Base-by-base conservation (phyloP, 2,113 vertebrate genomes). In the Heterocephalus glaber region DNA sequence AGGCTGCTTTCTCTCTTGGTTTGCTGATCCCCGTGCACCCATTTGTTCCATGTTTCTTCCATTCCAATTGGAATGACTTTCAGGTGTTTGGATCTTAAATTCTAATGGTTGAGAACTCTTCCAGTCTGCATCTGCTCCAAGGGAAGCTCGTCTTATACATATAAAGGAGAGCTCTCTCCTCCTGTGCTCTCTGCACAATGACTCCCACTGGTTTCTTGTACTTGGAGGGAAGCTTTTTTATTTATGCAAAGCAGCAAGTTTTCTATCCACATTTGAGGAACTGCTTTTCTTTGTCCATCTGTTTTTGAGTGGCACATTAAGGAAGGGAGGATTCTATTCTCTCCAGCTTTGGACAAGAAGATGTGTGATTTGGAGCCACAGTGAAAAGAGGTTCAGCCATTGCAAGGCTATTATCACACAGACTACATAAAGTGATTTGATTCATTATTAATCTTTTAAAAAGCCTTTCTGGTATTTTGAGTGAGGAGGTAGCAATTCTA, bases 401-500 rank as follows among this genome's bases (percentile, higher is more conserved):
- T 65, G 61, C 52, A 87, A 9, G 20, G 28, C 60, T 94, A 35
- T 35, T 44, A 79, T 77, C 22, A 72, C 3, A 17, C 17, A 56
- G 28, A 3, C 28, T 85, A 60, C 19, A 10, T 38, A 63, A 65
- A 63, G 47, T 85, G 76, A 72, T 63, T 89, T 33, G 26, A 84
- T 76, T 92, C 7, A 44, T 87, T 94, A 89, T 47, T 91, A 49
- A 94, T 79, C 76, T 96, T 96, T 22, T 65, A 90, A 95, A 84
- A 80, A 35, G 14, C 1, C 13, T 95, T 89, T 65, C 90, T 90
- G 17, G 85, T 60, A 82, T 95, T 95, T 90, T 86, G n/a, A 79
- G 90, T 38, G 81, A 88, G 41, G 22, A 90, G 24, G 58, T 17
- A 79, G 47, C 66, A 77, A 90, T 74, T 70, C 24, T 44, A 84